phyloP scores from a whole-genome alignment of 2,888 invertebrate genomes.

The Cataglyphis albicans region DNA sequence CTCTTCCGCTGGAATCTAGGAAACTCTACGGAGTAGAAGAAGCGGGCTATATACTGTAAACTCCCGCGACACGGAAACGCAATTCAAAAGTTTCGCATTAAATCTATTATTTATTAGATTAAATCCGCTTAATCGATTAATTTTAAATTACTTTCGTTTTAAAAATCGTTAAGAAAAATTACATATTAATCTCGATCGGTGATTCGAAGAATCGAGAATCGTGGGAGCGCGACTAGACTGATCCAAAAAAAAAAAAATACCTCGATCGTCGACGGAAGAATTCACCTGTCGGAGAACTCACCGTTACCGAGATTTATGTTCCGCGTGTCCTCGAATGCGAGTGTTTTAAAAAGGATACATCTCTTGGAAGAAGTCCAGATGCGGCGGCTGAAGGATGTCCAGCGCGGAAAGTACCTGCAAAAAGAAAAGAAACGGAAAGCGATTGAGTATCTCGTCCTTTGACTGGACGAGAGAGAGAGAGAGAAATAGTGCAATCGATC shows the following conservation, averaged over 20 bases:
- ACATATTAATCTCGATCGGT: not conserved
- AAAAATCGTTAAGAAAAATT: not conserved
- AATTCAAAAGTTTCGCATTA: conserved; percentile 19
- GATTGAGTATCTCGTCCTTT: conserved; percentile 24
- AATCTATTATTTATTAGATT: conserved; percentile 31
- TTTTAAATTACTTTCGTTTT: not conserved
- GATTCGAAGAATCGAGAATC: not conserved
- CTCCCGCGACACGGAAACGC: not conserved
- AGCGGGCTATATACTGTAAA: not conserved
- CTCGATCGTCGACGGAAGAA: conserved; percentile 29
- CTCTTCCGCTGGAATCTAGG: conserved; percentile 43
- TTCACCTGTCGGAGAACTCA: conserved; percentile 32
- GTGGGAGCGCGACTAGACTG: not conserved
- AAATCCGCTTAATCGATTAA: conserved; percentile 25
- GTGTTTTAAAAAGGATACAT: conserved; percentile 94
- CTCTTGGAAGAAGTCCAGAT: conserved; percentile 99
- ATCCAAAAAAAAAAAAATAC: not conserved
- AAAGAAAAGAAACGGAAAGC: conserved; percentile 79
- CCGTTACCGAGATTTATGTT: conserved; percentile 23
- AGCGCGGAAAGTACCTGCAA: conserved; percentile 98
- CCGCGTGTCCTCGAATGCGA: not conserved
- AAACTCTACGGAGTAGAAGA: conserved; percentile 29
- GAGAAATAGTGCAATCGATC: conserved; percentile 12
- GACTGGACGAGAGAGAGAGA: conserved; percentile 24
- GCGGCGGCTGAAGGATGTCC: conserved; percentile 99